A percentile compares a stretch with the other conserved stretches of the same genome.
phyloP scores from a whole-genome alignment of 1,140 invertebrate species.

The Probaryconus sp. region DNA sequence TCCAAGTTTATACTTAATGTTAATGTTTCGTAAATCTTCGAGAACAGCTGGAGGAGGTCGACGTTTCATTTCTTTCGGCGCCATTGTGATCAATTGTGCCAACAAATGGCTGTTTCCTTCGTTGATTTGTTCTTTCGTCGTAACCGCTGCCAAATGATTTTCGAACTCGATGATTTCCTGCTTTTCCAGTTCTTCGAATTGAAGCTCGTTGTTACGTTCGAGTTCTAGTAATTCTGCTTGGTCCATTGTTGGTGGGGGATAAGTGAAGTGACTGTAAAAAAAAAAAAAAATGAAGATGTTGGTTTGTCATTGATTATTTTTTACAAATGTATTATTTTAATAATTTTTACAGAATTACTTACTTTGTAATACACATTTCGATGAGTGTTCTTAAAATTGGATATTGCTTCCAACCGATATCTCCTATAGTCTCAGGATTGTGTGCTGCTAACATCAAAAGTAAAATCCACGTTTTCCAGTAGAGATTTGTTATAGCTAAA shows the following conservation, averaged over 20 bases:
- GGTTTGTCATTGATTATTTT: background rate
- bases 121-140: constrained; percentile 90
- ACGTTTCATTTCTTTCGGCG: constrained; percentile 88
- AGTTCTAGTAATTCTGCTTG: constrained; percentile 82
- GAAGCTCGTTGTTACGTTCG: constrained; percentile 81
- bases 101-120: constrained; percentile 93
- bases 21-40: constrained; percentile 89
- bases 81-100: constrained; percentile 87
- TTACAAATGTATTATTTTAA: background rate
- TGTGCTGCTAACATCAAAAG: constrained; percentile 93
- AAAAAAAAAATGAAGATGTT: background rate
- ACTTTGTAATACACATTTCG: constrained; percentile 98
- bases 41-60: constrained; percentile 87
- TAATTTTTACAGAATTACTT: constrained; percentile 62
- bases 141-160: constrained; percentile 93
- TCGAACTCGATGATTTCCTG: constrained; percentile 95
- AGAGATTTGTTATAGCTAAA: constrained; percentile 92
- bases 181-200: constrained; percentile 86
- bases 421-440: constrained; percentile 93
- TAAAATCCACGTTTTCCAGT: constrained; percentile 97
- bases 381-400: constrained; percentile 95
- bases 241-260: constrained; percentile 85
- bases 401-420: constrained; percentile 92
- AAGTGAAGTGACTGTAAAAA: constrained; percentile 82
- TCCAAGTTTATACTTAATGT: constrained; percentile 89